Evolutionary conservation across 1,140 invertebrate species (phyloP).

Genomic region (Bombus difficillimus): DNA sequence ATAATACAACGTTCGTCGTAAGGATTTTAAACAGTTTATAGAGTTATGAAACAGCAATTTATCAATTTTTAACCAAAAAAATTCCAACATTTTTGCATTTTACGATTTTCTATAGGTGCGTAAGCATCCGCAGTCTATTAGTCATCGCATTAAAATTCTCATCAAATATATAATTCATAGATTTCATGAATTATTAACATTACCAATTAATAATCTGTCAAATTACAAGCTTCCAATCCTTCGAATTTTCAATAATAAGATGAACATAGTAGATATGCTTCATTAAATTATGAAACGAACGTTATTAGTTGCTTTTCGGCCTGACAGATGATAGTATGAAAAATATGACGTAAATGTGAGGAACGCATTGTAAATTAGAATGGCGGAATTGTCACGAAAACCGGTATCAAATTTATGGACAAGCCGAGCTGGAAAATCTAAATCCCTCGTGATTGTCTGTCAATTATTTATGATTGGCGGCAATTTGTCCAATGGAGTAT

Average conservation of each 20-base stretch:
- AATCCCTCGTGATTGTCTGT: conserved; percentile 75
- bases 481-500: conserved; percentile 74
- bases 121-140: neutral
- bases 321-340: conserved; percentile 23
- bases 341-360: conserved; percentile 30
- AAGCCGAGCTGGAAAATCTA: conserved; percentile 62
- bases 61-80: no score
- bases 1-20: no score
- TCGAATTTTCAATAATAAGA: neutral
- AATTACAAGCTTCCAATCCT: neutral
- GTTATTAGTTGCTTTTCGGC: neutral
- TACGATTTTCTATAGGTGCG: no score
- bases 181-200: neutral
- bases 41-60: no score
- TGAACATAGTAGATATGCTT: neutral
- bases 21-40: no score
- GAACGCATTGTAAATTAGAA: conserved; percentile 56
- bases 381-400: conserved; percentile 49
- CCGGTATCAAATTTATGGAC: conserved; percentile 66
- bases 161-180: neutral
- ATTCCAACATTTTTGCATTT: no score
- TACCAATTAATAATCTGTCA: neutral
- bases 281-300: neutral
- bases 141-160: neutral
- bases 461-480: conserved; percentile 79